phyloP scores from a whole-genome alignment of 2,888 invertebrate species.

The Polyploca ridens region DNA sequence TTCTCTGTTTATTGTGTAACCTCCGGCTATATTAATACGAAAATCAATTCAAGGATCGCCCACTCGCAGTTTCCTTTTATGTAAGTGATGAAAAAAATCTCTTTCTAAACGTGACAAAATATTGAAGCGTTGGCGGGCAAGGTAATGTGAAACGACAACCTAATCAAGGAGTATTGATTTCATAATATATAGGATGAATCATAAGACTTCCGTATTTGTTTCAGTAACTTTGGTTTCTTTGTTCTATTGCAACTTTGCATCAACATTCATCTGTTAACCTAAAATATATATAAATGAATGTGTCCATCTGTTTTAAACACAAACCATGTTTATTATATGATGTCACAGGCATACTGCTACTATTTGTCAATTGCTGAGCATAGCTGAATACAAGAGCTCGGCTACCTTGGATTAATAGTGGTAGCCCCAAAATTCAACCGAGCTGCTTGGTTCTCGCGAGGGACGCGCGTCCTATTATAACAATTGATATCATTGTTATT shows the following conservation, averaged over 20 bases:
- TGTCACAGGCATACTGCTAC: no score
- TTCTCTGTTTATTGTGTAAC: constrained; percentile 38
- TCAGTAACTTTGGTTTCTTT: neutral
- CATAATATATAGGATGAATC: constrained; percentile 2
- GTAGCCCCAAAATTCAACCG: no score
- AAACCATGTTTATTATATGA: no score
- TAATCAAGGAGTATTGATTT: constrained; percentile 13
- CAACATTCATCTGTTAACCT: no score
- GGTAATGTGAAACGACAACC: constrained; percentile 14
- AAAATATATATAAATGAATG: no score
- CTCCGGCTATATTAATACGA: constrained; percentile 42
- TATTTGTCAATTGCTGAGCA: neutral
- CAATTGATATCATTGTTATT: no score
- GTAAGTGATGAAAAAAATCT: constrained; percentile 46
- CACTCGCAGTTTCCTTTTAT: constrained; percentile 56
- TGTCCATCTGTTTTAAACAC: no score
- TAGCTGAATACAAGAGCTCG: neutral
- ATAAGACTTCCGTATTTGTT: constrained; percentile 6
- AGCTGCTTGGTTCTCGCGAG: no score
- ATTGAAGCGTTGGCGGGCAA: constrained; percentile 38
- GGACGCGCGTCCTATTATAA: no score
- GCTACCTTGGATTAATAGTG: no score
- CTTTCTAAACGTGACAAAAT: constrained; percentile 48
- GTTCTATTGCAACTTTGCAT: neutral
- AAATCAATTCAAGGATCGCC: constrained; percentile 55